Conservation (phyloP, 2,888 invertebrate genomes). For the Onchidella celtica region DNA sequence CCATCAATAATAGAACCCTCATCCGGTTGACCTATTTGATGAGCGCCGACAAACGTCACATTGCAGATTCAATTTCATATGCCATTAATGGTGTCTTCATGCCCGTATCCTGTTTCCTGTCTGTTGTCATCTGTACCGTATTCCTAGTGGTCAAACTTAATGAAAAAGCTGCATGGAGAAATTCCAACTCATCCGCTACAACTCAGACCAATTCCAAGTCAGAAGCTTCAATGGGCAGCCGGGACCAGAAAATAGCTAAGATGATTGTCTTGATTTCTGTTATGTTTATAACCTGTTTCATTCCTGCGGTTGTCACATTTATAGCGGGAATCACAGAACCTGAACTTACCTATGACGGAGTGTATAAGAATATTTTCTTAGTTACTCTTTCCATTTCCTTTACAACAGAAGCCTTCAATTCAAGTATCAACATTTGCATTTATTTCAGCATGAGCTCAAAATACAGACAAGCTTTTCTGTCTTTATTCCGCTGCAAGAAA, state of each 20-base stretch:
- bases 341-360: not conserved
- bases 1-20: slow-evolving; percentile 10
- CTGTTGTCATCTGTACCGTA: not conserved
- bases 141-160: too few species aligned
- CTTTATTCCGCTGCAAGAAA: not conserved
- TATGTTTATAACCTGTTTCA: slow-evolving; percentile 8
- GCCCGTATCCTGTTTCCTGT: not conserved
- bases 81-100: slow-evolving; percentile 26
- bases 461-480: not conserved
- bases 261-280: slow-evolving; percentile 5
- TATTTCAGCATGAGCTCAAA: slow-evolving; percentile 20
- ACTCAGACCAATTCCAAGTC: not conserved
- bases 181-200: not conserved
- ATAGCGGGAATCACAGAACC: not conserved
- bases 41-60: not conserved
- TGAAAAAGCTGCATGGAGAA: not conserved
- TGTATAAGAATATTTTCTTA: slow-evolving; percentile 1
- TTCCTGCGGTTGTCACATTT: slow-evolving; percentile 6
- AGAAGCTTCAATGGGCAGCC: not conserved
- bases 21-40: not conserved
- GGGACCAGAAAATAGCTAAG: not conserved
- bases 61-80: not conserved
- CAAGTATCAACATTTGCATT: slow-evolving; percentile 16
- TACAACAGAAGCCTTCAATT: slow-evolving; percentile 8
- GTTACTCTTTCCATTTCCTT: not conserved